These are phyloP conservation scores for Glareola pratincola DNA, from an alignment of 2,113 vertebrate species.

Conservation along the genomic window DNA sequence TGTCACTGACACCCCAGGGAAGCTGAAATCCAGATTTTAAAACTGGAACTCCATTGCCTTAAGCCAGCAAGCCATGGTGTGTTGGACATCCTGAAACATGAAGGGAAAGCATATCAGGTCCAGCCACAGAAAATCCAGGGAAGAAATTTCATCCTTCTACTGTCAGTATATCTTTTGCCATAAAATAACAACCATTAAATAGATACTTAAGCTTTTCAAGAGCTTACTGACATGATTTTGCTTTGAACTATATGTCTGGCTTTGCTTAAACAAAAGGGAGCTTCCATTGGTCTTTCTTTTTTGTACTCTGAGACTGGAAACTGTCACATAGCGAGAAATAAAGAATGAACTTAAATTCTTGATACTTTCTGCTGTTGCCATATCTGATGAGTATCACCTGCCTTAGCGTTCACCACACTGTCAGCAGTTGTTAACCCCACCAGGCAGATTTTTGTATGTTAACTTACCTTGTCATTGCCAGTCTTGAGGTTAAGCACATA, in stretches of 20 bases:
- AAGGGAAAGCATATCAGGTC: background rate
- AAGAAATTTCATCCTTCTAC: background rate
- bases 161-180: background rate
- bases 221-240: background rate
- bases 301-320: background rate
- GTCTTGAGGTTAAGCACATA: conserved; percentile 10
- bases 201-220: background rate
- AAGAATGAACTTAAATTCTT: background rate
- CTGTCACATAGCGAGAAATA: background rate
- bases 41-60: background rate
- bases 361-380: conserved; percentile 26
- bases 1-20: background rate
- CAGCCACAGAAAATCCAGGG: background rate
- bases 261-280: background rate
- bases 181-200: background rate
- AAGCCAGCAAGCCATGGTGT: background rate
- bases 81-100: background rate
- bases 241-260: background rate
- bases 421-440: conserved; percentile 32
- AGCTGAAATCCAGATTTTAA: background rate
- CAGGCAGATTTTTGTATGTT: conserved; percentile 29
- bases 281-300: background rate
- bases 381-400: conserved; percentile 43
- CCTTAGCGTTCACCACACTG: background rate
- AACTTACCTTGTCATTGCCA: conserved; percentile 15